phyloP scores from a whole-genome alignment of 2,797 vertebrate species.

The Philypnodon macrostomus region DNA sequence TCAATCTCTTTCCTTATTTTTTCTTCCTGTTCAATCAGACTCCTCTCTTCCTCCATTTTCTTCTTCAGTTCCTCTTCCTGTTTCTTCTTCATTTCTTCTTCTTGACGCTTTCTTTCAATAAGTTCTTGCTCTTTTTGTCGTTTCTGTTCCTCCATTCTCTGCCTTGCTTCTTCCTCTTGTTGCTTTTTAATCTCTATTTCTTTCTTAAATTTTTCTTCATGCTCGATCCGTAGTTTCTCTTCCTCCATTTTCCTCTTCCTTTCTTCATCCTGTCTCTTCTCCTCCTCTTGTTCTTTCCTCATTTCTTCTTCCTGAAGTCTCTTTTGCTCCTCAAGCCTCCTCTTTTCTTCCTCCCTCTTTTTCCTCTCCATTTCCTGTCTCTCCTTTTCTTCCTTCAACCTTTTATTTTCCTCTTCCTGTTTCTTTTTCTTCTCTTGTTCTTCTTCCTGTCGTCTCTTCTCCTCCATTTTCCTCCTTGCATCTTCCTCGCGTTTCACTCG shows the following conservation, averaged over 20 bases:
- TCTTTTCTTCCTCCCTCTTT: neutral
- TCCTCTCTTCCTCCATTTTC: slow-evolving; percentile 5
- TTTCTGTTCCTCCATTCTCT: slow-evolving; percentile 24
- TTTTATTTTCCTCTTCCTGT: slow-evolving; percentile 1
- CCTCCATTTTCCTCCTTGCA: slow-evolving; percentile 6
- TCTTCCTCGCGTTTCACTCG: slow-evolving; percentile 22
- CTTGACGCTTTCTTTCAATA: too few species aligned
- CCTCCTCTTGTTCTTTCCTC: neutral
- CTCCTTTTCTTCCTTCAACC: neutral
- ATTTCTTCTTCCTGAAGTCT: neutral
- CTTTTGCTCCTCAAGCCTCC: neutral
- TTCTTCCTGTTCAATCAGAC: neutral
- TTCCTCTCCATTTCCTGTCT: neutral
- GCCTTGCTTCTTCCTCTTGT: slow-evolving; percentile 10
- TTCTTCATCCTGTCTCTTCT: neutral
- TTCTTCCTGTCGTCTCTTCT: slow-evolving; percentile 21
- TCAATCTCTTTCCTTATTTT: neutral
- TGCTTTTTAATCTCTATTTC: slow-evolving; percentile 26
- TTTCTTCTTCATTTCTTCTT: neutral
- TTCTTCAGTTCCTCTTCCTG: slow-evolving; percentile 16
- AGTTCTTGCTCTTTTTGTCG: neutral
- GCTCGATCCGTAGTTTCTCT: neutral
- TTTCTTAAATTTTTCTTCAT: neutral
- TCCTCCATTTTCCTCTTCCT: neutral
- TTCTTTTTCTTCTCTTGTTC: neutral